phyloP scores from a whole-genome alignment of 2,797 vertebrate genomes.

The Anisognathus igniventris region DNA sequence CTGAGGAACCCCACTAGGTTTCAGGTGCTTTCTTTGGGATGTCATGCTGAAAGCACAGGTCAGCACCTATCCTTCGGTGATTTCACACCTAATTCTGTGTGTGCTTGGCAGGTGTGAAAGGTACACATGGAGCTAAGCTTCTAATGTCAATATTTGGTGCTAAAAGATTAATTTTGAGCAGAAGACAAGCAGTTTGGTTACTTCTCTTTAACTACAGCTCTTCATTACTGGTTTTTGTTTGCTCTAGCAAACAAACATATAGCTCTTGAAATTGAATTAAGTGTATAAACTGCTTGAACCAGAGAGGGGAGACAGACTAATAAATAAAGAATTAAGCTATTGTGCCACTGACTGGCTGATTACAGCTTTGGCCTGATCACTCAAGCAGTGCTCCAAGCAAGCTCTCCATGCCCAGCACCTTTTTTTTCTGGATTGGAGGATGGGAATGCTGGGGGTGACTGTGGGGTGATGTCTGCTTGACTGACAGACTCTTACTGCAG shows the following conservation, averaged over 20 bases:
- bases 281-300: neutral
- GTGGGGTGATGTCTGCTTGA: neutral
- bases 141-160: slow-evolving; percentile 18
- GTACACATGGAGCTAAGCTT: neutral
- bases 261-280: slow-evolving; percentile 11
- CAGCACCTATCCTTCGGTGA: neutral
- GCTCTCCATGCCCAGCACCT: neutral
- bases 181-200: neutral
- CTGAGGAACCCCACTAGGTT: neutral
- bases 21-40: neutral
- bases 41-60: neutral
- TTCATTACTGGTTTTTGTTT: neutral
- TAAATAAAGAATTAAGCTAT: neutral
- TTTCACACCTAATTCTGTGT: neutral
- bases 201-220: neutral
- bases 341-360: neutral
- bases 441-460: neutral
- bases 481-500: neutral
- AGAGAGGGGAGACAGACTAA: neutral
- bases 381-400: neutral
- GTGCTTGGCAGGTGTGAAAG: neutral
- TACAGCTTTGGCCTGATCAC: neutral
- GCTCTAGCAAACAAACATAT: neutral
- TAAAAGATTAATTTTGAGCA: neutral
- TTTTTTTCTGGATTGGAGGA: neutral